Evolutionary conservation across 2,113 vertebrate species (phyloP).

Genomic region (Pluvianellus socialis): DNA sequence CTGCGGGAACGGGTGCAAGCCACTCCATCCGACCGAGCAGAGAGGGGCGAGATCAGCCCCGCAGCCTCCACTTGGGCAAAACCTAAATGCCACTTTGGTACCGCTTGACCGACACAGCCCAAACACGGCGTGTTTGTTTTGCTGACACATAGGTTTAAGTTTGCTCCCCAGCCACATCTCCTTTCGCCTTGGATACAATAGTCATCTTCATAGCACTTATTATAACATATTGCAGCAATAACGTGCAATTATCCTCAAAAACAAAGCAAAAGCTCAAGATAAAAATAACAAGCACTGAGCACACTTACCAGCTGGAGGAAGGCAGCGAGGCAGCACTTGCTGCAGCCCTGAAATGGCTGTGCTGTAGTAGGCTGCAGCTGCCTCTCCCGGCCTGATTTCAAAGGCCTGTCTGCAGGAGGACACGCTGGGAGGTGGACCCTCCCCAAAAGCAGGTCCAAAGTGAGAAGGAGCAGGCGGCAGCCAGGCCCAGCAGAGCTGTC

Average conservation of each 20-base stretch:
- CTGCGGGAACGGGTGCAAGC: rapidly evolving
- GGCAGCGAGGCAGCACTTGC: not conserved
- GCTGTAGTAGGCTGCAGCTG: not conserved
- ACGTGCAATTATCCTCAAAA: conserved; percentile 58
- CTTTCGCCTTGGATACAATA: conserved; percentile 49
- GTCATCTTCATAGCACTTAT: conserved; percentile 47
- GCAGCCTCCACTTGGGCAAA: not conserved
- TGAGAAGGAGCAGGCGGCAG: not conserved
- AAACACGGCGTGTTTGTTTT: conserved; percentile 20
- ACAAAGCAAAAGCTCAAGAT: conserved; percentile 65
- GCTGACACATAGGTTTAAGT: conserved; percentile 22
- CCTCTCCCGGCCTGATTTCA: not conserved
- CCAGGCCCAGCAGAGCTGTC: rapidly evolving
- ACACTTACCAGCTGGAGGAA: conserved; percentile 61
- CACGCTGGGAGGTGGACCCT: rapidly evolving
- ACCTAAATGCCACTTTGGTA: not conserved
- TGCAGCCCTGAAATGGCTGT: conserved; percentile 39
- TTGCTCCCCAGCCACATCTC: conserved; percentile 46
- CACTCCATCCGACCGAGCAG: not conserved
- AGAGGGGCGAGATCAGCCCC: not conserved
- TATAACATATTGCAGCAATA: conserved; percentile 65
- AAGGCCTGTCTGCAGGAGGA: not conserved
- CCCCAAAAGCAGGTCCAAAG: not conserved
- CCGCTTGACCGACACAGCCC: conserved; percentile 28
- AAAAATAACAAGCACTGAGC: conserved; percentile 58